Base-by-base conservation (phyloP, 2,113 vertebrate species). In the Leucopsar rothschildi region DNA sequence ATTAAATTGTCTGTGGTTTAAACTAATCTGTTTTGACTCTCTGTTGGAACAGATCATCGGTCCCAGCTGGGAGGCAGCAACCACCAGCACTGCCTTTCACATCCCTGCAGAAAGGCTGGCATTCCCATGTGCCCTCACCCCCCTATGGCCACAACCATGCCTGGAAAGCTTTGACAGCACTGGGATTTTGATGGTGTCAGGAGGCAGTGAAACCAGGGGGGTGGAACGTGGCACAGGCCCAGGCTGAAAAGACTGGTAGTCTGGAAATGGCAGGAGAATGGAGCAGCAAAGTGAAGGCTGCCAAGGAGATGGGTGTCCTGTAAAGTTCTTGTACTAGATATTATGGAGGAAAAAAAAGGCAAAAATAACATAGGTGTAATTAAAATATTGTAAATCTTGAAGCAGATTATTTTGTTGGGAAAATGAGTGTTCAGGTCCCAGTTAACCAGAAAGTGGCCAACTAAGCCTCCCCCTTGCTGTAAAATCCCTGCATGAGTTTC, bases 1-100 rank as follows among this genome's bases (percentile, higher is more conserved):
- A 96, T 97, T 95, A 96, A 93, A 91, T 92, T 10, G 72, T 94
- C 91, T 94, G 76, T 84, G 91, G 68, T 86, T 95, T 95, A 84
- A 84, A 55, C 86, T 86, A 94, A 96, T 95, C 76, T 86, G 83
- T 78, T 94, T 63, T 95, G 95, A 97, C 91, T 96, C 40, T 87
- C 78, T 0, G 14, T 91, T 97, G 94, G 96, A 96, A 86, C 60
- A 86, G 91, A 91, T 94, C 86, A 49, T 86, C 0, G 0, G 86
- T 92, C 94, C 91, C 91, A 95, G 92, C 88, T 93, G 95, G 94
- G 80, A 92, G 55, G 76, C 91, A 77, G 91, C 82, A 93, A 22
- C 76, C 72, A 86, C 80, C 80, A 90, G 91, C 0, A 0, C 82
- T 86, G 82, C 88, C 56, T 66, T 73, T 77, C 68, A 28, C 2